A percentile compares a stretch with the other conserved stretches of the same genome.
phyloP scores from a whole-genome alignment of 2,888 invertebrate genomes.

The Machimus rusticus region DNA sequence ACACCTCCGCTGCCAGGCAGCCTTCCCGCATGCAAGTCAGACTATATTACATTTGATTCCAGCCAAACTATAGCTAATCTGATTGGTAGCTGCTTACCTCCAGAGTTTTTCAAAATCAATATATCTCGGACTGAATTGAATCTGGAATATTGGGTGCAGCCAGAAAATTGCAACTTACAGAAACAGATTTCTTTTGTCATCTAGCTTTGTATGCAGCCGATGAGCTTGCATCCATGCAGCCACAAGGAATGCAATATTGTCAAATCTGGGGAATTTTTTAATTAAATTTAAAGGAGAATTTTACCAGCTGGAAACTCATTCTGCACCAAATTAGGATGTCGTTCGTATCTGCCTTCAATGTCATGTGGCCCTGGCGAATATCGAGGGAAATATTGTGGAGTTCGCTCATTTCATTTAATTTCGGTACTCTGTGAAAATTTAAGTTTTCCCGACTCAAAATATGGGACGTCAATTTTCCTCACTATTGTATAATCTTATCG shows the following conservation, averaged over 20 bases:
- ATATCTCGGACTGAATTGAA: not conserved
- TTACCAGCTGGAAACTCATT: not conserved
- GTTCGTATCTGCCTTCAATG: not conserved
- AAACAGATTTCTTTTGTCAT: not conserved
- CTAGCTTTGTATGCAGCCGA: not conserved
- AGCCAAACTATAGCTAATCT: not conserved
- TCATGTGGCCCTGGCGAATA: not conserved
- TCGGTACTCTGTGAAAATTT: not conserved
- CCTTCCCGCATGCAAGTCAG: not conserved
- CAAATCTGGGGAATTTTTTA: not conserved
- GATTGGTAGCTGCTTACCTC: not conserved
- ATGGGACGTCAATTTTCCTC: not conserved
- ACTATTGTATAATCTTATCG: not conserved
- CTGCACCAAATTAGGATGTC: not conserved
- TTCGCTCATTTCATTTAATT: not conserved
- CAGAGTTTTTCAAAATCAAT: not conserved
- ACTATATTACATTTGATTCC: not conserved
- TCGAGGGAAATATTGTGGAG: not conserved
- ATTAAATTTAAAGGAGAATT: not conserved
- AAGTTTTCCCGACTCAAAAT: not conserved
- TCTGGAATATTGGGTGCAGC: not conserved
- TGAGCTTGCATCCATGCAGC: not conserved
- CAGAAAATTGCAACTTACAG: not conserved
- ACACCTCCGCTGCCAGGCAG: not conserved
- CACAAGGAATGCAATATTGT: not conserved